Conservation (phyloP, 2,113 vertebrate species). For the Chrysemys picta region DNA sequence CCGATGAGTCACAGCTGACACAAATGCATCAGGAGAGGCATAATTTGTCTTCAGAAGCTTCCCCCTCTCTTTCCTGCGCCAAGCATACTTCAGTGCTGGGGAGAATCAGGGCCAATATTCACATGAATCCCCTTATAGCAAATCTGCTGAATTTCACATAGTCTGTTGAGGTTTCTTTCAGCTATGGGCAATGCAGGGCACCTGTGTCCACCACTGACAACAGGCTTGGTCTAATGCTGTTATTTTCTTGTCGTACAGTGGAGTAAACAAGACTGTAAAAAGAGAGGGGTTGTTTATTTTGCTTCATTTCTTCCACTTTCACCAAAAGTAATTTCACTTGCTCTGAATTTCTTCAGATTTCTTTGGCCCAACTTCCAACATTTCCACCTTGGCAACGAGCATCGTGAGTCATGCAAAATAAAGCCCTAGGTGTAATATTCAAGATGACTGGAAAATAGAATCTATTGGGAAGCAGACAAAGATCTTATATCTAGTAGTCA, state of each 20-base stretch:
- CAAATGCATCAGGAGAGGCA: neutral
- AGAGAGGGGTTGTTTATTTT: neutral
- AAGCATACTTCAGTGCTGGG: neutral
- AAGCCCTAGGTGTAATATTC: conserved; percentile 19
- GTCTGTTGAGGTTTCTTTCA: neutral
- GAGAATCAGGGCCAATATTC: neutral
- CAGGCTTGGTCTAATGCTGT: neutral
- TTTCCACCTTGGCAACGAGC: conserved; percentile 35
- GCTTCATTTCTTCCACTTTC: neutral
- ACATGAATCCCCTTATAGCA: neutral
- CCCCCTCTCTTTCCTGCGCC: accelerated
- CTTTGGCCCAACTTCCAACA: conserved; percentile 20
- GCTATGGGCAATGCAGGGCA: neutral
- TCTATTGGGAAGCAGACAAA: conserved; percentile 37
- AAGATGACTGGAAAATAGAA: conserved; percentile 23
- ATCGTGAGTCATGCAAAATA: neutral
- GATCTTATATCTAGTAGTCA: conserved; percentile 32
- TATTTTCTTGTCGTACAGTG: neutral
- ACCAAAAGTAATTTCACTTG: neutral
- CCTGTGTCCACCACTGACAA: neutral
- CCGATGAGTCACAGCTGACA: neutral
- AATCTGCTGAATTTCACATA: neutral
- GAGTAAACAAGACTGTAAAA: conserved; percentile 13
- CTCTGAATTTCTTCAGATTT: neutral
- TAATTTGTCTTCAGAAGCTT: neutral